Percentiles rank a stretch among this genome's conserved stretches.
Evolutionary conservation across 2,797 vertebrate species (phyloP).

Genomic region (Aselliscus stoliczkanus): DNA sequence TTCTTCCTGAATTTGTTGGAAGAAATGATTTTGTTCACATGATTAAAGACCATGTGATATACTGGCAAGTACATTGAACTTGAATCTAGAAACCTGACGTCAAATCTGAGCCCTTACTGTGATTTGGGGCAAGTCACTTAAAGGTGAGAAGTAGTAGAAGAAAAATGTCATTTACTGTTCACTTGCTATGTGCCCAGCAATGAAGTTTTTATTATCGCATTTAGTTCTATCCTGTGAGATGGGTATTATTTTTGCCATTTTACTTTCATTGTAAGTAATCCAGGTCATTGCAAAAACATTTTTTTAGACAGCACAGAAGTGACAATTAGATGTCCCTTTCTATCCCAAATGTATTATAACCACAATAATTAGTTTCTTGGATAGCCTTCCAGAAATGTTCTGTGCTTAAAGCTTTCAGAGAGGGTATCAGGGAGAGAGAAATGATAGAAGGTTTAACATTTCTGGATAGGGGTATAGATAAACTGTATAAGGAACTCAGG

Average conservation of each 20-base stretch:
- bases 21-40: neutral
- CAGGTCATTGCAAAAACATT: neutral
- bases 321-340: neutral
- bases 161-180: neutral
- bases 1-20: neutral
- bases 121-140: neutral
- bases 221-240: slow-evolving; percentile 24
- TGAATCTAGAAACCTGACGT: neutral
- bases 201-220: neutral
- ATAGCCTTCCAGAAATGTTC: neutral
- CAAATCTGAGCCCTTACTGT: neutral
- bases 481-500: neutral
- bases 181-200: neutral
- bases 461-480: neutral
- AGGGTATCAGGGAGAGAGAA: neutral
- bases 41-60: neutral
- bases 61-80: neutral
- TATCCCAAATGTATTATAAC: neutral
- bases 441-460: neutral
- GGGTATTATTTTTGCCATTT: neutral
- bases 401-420: neutral
- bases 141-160: neutral
- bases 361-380: neutral
- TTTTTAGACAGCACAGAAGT: neutral
- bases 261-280: neutral